A percentile compares a stretch with the other conserved stretches of the same genome.
These are phyloP conservation scores for Helleia helle DNA, from an alignment of 2,888 invertebrate genomes.

Conservation along the genomic window DNA sequence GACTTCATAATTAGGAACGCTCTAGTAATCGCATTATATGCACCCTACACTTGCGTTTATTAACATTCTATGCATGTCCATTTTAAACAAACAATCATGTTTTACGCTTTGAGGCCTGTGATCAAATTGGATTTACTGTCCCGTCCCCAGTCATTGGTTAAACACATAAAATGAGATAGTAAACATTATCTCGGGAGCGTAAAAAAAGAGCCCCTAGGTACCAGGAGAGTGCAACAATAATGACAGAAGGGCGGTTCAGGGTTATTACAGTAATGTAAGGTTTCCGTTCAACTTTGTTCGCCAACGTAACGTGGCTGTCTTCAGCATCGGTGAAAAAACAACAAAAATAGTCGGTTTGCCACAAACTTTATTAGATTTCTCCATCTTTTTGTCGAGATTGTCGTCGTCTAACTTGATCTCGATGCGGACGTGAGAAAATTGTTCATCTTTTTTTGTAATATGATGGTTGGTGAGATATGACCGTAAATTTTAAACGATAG, in stretches of 20 bases:
- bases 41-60: constrained; percentile 3
- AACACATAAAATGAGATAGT: constrained; percentile 14
- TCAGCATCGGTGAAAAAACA: constrained; percentile 52
- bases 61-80: constrained; percentile 4
- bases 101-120: constrained; percentile 5
- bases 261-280: constrained; percentile 69
- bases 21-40: constrained; percentile 8
- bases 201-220: constrained; percentile 42
- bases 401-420: constrained; percentile 63
- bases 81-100: constrained; percentile 10
- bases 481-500: background rate
- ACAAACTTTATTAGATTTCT: constrained; percentile 70
- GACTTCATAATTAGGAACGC: constrained; percentile 7
- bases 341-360: constrained; percentile 63
- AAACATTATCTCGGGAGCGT: constrained; percentile 13
- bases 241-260: constrained; percentile 62
- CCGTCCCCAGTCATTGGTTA: constrained; percentile 4
- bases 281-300: constrained; percentile 54
- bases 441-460: constrained; percentile 57
- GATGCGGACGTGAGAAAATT: constrained; percentile 66
- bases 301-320: constrained; percentile 62
- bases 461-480: background rate
- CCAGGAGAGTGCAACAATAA: constrained; percentile 62
- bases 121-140: constrained; percentile 9
- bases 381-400: constrained; percentile 65